phyloP scores from a whole-genome alignment of 2,797 vertebrate genomes.

The Merluccius polli region DNA sequence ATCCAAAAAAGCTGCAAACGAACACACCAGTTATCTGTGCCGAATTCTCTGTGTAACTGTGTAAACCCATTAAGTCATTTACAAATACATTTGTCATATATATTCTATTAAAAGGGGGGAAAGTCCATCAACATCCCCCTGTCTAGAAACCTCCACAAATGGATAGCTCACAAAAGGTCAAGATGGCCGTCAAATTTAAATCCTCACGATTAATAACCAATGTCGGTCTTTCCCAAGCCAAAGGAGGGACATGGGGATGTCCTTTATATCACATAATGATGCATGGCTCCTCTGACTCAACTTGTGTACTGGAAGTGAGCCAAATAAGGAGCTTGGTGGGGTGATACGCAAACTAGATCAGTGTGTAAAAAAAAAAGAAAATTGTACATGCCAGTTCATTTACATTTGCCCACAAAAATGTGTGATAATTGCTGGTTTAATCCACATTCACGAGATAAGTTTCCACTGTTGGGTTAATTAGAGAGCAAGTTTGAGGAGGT shows the following conservation, averaged over 20 bases:
- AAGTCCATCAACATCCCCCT: not conserved
- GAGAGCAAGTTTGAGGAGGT: not conserved
- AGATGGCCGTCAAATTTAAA: not conserved
- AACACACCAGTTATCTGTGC: not conserved
- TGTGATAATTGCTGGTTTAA: not conserved
- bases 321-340: not conserved
- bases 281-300: not conserved
- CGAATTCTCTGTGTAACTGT: not conserved
- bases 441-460: not conserved
- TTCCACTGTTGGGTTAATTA: not conserved
- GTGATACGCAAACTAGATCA: not conserved
- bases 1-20: not conserved
- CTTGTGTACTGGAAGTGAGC: too few species aligned
- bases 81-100: not conserved
- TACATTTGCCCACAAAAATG: constrained; percentile 1
- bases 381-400: not conserved
- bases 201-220: not conserved
- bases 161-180: not conserved
- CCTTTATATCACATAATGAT: not conserved
- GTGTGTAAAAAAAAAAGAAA: not conserved
- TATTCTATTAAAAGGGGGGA: not conserved
- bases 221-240: not conserved
- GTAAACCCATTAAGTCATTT: constrained; percentile 1
- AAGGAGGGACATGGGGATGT: not conserved
- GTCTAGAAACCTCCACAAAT: not conserved